Conservation (phyloP, 2,888 invertebrate genomes). For the Nycteola revayana region DNA sequence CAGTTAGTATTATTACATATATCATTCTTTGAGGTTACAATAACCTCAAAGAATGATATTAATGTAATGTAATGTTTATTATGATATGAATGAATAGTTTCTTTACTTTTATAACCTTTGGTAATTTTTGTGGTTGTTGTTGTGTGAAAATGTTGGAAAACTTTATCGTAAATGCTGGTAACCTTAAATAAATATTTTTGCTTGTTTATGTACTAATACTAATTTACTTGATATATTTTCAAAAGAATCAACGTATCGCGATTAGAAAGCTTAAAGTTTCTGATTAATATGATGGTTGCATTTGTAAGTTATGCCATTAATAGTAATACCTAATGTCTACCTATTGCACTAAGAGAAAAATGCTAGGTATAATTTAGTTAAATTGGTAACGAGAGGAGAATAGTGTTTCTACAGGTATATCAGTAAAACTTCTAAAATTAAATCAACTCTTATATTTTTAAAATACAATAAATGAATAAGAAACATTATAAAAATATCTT, state of each 20-base stretch:
- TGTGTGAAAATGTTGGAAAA: conserved; percentile 1
- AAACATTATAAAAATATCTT: conserved; percentile 1
- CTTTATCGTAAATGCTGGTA: neutral
- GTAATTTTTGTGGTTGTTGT: neutral
- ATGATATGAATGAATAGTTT: neutral
- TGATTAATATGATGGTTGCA: neutral
- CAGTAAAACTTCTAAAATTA: conserved; percentile 1
- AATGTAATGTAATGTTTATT: conserved; percentile 1
- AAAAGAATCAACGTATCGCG: neutral
- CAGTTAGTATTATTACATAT: conserved; percentile 2
- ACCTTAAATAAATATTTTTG: neutral
- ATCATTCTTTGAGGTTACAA: conserved; percentile 1
- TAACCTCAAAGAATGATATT: conserved; percentile 1
- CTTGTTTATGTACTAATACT: neutral
- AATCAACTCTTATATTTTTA: conserved; percentile 1
- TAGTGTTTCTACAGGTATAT: conserved; percentile 1
- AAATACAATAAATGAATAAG: conserved; percentile 1
- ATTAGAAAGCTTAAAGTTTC: neutral
- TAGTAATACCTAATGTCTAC: neutral
- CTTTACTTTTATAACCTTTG: neutral
- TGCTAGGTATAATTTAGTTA: neutral
- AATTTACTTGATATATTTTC: neutral
- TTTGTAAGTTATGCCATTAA: neutral
- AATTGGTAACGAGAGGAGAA: conserved; percentile 1
- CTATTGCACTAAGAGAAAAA: neutral